Evolutionary conservation across 2,888 invertebrate genomes (phyloP), one percentile per base, ranked within the genome.

Genomic region (Agriopis marginaria): DNA sequence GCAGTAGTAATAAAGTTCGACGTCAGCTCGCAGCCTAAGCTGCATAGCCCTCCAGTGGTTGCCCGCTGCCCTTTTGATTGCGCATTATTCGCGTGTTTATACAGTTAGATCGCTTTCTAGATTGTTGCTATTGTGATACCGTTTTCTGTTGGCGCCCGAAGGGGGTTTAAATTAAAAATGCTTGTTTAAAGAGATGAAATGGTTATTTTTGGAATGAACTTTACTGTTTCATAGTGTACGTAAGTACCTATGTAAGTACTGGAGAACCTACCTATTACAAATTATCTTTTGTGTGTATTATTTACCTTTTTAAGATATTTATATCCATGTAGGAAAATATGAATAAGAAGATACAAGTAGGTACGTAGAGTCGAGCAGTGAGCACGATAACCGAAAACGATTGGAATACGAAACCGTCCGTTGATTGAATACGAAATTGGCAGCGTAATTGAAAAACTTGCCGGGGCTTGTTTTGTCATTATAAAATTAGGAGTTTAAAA

Each of bases 51-150:
- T 86, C 83, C 77, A 83, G 87, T 82, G 86, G 86, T 87, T 83
- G 85, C 83, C 87, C 86, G 86, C 86, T 91, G 92, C 93, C 92
- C 92, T 93, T 92, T 92, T 93, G 92, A 93, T 92, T 93, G 93
- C 89, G 88, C 90, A 92, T 93, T 94, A 92, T 92, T 92, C 86
- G 90, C 89, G 88, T 91, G 91, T 93, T 92, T 92, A 92, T 92
- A 92, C 91, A 92, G 91, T 93, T 93, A 92, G 93, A 93, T 93
- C 91, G 91, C 87, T 91, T 91, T 87, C 90, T 92, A 92, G 92
- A 93, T 94, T 93, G 93, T 90, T 91, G 88, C 91, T 92, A 92
- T 93, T 93, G 93, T 93, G 88, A 89, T 89, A 86, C 81, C 82
- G 82, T 88, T 91, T 92, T 92, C 91, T 90, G 89, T 85, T 84